Evolutionary conservation across 2,113 vertebrate genomes (phyloP).

Genomic region (Phodopus roborovskii): DNA sequence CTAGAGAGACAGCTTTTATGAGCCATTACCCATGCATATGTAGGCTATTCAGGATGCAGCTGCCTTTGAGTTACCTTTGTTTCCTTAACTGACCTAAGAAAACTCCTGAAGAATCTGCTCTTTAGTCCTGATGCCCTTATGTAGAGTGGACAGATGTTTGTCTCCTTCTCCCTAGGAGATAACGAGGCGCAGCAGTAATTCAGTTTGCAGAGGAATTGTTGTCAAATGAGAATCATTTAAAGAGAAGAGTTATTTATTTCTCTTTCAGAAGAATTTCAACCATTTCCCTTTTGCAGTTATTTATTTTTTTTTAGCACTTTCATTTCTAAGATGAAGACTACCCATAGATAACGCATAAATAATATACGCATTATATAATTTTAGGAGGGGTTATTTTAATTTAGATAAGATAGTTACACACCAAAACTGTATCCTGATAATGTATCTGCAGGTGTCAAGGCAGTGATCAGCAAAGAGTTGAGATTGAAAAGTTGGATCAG

Average conservation of each 20-base stretch:
- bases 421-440: not conserved
- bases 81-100: not conserved
- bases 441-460: not conserved
- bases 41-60: not conserved
- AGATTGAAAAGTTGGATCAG: not conserved
- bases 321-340: not conserved
- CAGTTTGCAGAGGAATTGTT: constrained; percentile 35
- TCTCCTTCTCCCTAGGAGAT: not conserved
- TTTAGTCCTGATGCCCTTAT: not conserved
- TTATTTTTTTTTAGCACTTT: not conserved
- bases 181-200: not conserved
- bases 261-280: constrained; percentile 1
- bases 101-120: not conserved
- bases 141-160: not conserved
- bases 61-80: not conserved
- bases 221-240: constrained; percentile 24
- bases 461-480: not conserved
- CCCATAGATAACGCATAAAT: not conserved
- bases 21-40: not conserved
- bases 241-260: not conserved
- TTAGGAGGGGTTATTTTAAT: not conserved
- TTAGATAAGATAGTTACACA: not conserved
- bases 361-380: not conserved
- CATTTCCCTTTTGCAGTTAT: not conserved
- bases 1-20: too few species aligned